Evolutionary conservation across 1,140 invertebrate genomes (phyloP), one percentile per base, ranked within the genome.

Genomic region (Rhizoglyphus robini): DNA sequence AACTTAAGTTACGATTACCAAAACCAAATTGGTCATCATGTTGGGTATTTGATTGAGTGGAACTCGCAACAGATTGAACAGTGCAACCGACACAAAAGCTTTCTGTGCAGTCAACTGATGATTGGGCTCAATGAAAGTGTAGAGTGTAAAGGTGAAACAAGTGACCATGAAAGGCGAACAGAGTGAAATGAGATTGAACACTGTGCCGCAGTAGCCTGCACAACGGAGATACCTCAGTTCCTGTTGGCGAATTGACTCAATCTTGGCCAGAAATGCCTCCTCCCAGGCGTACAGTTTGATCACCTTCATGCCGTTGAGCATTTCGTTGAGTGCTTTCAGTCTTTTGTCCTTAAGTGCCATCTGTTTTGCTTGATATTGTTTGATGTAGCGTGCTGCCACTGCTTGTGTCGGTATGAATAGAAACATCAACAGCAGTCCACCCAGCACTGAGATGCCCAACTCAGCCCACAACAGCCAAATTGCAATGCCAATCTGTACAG

Each of bases 371-470:
- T n/a, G n/a, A n/a, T n/a, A n/a, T n/a, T 72, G 72, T 70, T 77
- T 76, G 1, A 70, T 68, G 51, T 73, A 74, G 63, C 72, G 72
- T 8, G 75, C 75, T 25, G 80, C 71, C 11, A 75, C 23, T 20
- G 68, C 73, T 72, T 81, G 81, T 30, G 81, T 23, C n/a, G n/a
- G n/a, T n/a, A n/a, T n/a, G n/a, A n/a, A n/a, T n/a, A n/a, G n/a
- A n/a, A n/a, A n/a, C n/a, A 97, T 93, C 3, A 96, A 87, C 51
- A 85, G 86, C 27, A 97, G 77, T 41, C 91, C 92, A 36, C 92
- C 87, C 2, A 97, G 76, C 5, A 94, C 90, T 0, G 91, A 87
- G 0, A 86, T 83, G 1, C 93, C 34, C n/a, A n/a, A n/a, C n/a
- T n/a, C n/a, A n/a, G n/a, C n/a, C n/a, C n/a, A n/a, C n/a, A n/a